Conservation (phyloP, 64 coral and sea anemone genomes). For the Actinia tenebrosa region DNA sequence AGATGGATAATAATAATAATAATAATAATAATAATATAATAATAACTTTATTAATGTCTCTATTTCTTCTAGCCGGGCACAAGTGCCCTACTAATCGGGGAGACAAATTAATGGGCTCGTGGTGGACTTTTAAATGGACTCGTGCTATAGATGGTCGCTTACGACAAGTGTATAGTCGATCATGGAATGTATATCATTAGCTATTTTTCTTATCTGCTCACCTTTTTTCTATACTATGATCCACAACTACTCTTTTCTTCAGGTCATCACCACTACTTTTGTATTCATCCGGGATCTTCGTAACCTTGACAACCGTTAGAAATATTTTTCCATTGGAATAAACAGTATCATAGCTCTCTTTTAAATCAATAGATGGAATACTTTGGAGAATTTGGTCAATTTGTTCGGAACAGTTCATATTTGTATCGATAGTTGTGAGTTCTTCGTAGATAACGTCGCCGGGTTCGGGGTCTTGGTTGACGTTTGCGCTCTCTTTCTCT, state of each 20-base stretch:
- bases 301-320: constrained; percentile 1
- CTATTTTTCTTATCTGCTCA: neutral
- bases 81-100: too few species aligned
- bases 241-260: neutral
- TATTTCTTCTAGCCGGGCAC: too few species aligned
- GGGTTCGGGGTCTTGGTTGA: neutral
- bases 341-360: constrained; percentile 4
- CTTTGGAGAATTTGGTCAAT: constrained; percentile 1
- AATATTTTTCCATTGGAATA: neutral
- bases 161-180: too few species aligned
- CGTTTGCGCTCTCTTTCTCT: neutral
- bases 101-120: too few species aligned
- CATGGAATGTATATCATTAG: too few species aligned
- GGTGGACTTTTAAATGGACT: too few species aligned
- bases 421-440: neutral
- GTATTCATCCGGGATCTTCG: neutral
- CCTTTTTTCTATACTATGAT: neutral
- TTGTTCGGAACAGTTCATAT: neutral
- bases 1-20: too few species aligned
- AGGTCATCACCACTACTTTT: neutral
- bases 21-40: too few species aligned
- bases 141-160: too few species aligned
- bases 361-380: neutral
- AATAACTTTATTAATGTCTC: too few species aligned
- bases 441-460: constrained; percentile 10